phyloP scores from a whole-genome alignment of 1,140 invertebrate genomes.

The Hesperophylax magnus region DNA sequence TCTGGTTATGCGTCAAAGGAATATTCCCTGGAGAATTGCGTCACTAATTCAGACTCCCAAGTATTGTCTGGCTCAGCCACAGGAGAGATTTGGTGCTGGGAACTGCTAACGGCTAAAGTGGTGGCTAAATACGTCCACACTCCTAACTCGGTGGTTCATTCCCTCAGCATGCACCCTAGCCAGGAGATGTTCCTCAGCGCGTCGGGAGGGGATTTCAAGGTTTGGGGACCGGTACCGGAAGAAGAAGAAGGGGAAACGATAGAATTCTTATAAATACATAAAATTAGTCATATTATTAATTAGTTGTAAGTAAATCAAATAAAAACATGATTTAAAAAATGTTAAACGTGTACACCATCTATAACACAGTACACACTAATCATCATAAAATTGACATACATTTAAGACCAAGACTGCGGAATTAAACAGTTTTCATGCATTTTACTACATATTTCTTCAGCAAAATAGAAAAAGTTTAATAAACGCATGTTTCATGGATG shows the following conservation, averaged over 20 bases:
- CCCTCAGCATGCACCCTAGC: constrained; percentile 81
- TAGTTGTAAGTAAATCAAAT: background rate
- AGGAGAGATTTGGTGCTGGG: constrained; percentile 90
- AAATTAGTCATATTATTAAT: background rate
- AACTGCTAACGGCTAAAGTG: constrained; percentile 83
- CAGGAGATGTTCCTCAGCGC: constrained; percentile 78
- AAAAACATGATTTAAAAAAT: constrained; percentile 3
- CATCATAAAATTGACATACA: too few relatives aligned
- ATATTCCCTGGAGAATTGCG: constrained; percentile 88
- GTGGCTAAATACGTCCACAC: constrained; percentile 67
- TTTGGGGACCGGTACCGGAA: constrained; percentile 69
- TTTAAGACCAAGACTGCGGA: too few relatives aligned
- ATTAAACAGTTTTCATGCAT: too few relatives aligned
- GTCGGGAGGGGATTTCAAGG: constrained; percentile 76
- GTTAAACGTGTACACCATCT: too few relatives aligned
- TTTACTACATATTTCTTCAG: too few relatives aligned
- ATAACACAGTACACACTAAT: too few relatives aligned
- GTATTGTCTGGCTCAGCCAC: constrained; percentile 91
- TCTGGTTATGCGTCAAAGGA: constrained; percentile 84
- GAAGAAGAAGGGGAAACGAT: constrained; percentile 6
- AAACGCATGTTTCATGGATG: too few relatives aligned
- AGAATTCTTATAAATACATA: background rate
- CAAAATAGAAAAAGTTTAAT: too few relatives aligned
- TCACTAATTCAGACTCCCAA: constrained; percentile 85
- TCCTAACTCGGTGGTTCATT: constrained; percentile 74